Evolutionary conservation across 2,797 vertebrate genomes (phyloP), one percentile per base, ranked within the genome.

Genomic region (Erpetoichthys calabaricus): DNA sequence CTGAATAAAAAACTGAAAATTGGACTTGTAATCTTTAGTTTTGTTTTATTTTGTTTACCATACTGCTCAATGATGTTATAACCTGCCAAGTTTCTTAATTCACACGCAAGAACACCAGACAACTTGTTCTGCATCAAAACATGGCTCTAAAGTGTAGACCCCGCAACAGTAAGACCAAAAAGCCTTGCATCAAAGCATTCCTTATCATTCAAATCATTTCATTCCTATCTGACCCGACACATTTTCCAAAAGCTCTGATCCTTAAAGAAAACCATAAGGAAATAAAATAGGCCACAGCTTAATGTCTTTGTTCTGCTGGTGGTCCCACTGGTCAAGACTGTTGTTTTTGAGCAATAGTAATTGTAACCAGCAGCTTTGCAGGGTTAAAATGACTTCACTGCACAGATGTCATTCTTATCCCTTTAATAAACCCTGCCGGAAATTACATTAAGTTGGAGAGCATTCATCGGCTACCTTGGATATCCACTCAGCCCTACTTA

Each of bases 121-220:
- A 25, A 25, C 25, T 25, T 25, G 25, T 25, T 25, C 25, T n/a
- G n/a, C 47, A 7, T 7, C 47, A 4, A 49, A 49, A n/a, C 47
- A 49, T 7, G 7, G n/a, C 47, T 49, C 7, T 49, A 49, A 49
- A 5, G 4, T 7, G n/a, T 49, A 49, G 2, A 7, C 61, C 8
- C 51, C 49, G 59, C 65, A 66, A 66, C 62, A 57, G 42, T 41
- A 45, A 56, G 45, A 57, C 59, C 63, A 66, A 61, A 62, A 66
- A 70, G 62, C 62, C 49, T 67, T 66, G 65, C 69, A 64, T 67
- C 47, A 65, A 71, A 70, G 47, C 9, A 67, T 47, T 67, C 56
- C 25, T 63, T 70, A 66, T 60, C 57, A 65, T 55, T 63, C 56
- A 52, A 2, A 45, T 46, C 2, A 5, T 25, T 66, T 72, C 51